Evolutionary conservation across 2,113 vertebrate species (phyloP), one percentile per base, ranked within the genome.

Genomic region (Alethe diademata): DNA sequence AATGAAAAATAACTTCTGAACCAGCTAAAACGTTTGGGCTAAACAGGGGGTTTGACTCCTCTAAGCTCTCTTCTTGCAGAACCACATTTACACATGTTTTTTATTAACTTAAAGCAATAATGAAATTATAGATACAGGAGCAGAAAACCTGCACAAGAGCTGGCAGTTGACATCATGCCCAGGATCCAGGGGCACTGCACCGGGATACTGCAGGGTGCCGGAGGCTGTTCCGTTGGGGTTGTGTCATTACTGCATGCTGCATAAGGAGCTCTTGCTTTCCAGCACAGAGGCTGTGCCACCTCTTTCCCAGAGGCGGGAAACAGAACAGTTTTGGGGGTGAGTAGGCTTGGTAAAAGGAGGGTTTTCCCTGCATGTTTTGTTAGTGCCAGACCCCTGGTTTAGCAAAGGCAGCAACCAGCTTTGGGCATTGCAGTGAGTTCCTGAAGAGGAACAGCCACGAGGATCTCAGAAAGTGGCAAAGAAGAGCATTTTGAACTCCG

Each of bases 211-310:
- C 9, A 28, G 69, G 35, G 14, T 1, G 3, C 14, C 3, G 12
- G 26, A 81, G 61, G 43, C 22, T 61, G 14, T 87, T 81, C 50
- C 2, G 0, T 5, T 6, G 5, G 73, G 22, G 13, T 26, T 5
- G 1, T 2, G 2, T 38, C 43, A 45, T 67, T 2, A 2, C 53
- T 85, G 31, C 2, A 6, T 33, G 53, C 51, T 2, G 5, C 29
- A 8, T 80, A 43, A 74, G 40, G 70, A 70, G 3, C n/a, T 57
- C 28, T 65, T 1, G 7, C 66, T 92, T 66, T 64, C 33, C 22
- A 18, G 12, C 0, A 0, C 2, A 3, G 28, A 1, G 4, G 14
- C 69, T 84, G 29, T 7, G 2, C 45, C 2, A 0, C 50, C 14
- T 53, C 16, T 56, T 67, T 61, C 26, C 45, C 1, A 0, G 6